phyloP scores from a whole-genome alignment of 2,797 vertebrate species.

The Spinus pinus region DNA sequence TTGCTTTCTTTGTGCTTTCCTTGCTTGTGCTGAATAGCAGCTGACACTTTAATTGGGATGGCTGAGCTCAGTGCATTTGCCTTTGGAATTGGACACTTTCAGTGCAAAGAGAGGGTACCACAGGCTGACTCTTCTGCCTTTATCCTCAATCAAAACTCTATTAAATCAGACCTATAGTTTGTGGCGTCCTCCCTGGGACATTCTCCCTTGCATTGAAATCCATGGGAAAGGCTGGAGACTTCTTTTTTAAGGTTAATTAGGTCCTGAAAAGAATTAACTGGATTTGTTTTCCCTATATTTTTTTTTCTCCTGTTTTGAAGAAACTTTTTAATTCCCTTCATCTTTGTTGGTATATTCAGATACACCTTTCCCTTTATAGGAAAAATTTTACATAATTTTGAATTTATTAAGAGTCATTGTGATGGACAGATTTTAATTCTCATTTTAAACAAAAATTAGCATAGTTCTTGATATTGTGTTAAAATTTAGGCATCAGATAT shows the following conservation, averaged over 20 bases:
- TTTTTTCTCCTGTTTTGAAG: neutral
- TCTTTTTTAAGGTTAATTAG: conserved; percentile 39
- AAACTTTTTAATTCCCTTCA: neutral
- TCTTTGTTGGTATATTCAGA: neutral
- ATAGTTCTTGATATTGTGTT: neutral
- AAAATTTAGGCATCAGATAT: neutral
- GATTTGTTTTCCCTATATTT: neutral
- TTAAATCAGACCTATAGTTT: conserved; percentile 34
- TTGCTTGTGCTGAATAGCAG: conserved; percentile 8
- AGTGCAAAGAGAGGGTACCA: conserved; percentile 15
- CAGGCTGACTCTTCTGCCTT: neutral
- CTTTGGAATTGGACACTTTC: conserved; percentile 30
- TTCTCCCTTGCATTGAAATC: neutral
- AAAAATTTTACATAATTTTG: neutral
- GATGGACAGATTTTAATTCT: neutral
- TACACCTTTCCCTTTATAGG: neutral
- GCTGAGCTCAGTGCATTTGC: conserved; percentile 9
- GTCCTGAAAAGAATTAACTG: conserved; percentile 11
- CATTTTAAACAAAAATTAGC: neutral
- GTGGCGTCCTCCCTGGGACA: neutral
- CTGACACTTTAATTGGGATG: conserved; percentile 17
- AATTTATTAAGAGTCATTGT: conserved; percentile 9
- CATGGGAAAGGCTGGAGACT: conserved; percentile 10
- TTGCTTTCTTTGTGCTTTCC: conserved; percentile 1
- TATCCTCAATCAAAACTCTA: conserved; percentile 38